Evolutionary conservation across 2,888 invertebrate genomes (phyloP).

Genomic region (Agrochola litura): DNA sequence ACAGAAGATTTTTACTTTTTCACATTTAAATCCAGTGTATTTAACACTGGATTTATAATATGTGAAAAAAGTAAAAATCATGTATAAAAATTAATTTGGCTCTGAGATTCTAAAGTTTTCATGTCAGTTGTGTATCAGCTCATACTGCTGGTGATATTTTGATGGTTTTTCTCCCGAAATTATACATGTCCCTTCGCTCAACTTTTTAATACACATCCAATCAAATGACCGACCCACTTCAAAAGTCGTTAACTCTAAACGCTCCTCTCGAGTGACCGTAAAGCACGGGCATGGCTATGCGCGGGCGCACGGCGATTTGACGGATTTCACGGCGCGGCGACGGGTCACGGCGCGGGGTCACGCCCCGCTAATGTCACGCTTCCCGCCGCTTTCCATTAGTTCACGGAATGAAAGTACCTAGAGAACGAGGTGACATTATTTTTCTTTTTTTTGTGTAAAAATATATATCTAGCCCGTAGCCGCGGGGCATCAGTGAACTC

Average conservation of each 20-base stretch:
- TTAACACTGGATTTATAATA: too few relatives aligned
- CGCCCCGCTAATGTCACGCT: conserved; percentile 86
- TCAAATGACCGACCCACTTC: not conserved
- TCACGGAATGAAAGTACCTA: conserved; percentile 83
- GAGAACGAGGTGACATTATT: conserved; percentile 70
- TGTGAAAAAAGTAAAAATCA: too few relatives aligned
- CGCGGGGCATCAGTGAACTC: not conserved
- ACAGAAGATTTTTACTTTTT: too few relatives aligned
- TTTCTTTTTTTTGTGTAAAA: conserved; percentile 40
- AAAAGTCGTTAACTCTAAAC: conserved; percentile 68
- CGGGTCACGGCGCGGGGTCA: conserved; percentile 87
- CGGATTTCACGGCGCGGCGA: conserved; percentile 86
- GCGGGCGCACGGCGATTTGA: conserved; percentile 90
- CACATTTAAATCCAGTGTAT: too few relatives aligned
- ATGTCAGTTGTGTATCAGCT: too few relatives aligned
- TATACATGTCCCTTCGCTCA: not conserved
- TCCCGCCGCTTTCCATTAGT: conserved; percentile 82
- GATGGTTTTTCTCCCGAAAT: not conserved
- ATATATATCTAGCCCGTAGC: not conserved
- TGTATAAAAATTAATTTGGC: too few relatives aligned
- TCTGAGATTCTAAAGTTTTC: too few relatives aligned
- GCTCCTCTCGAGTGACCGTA: conserved; percentile 68
- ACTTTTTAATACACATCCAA: not conserved
- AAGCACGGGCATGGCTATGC: conserved; percentile 74
- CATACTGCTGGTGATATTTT: too few relatives aligned